Conservation (phyloP, 1,140 invertebrate species). For the Drosophila saltans region DNA sequence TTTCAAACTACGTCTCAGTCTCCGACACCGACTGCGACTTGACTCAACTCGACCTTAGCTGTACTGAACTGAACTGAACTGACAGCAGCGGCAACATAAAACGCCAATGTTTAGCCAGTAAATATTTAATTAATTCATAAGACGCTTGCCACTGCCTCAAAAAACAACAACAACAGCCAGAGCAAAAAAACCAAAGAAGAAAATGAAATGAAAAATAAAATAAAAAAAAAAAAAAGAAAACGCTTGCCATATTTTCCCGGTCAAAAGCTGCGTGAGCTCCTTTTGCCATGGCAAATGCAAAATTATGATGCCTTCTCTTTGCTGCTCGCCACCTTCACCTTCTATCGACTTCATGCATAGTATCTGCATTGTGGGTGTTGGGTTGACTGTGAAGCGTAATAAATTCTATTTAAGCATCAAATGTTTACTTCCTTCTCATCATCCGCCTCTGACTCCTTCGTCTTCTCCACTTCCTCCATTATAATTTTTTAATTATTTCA, state of each 20-base stretch:
- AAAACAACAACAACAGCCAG: not conserved
- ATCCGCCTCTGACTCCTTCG: not conserved
- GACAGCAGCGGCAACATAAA: conserved; percentile 50
- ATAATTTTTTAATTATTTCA: conserved; percentile 59
- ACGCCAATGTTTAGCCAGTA: conserved; percentile 70
- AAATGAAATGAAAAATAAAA: conserved; percentile 6
- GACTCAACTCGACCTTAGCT: not conserved
- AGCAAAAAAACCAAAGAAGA: conserved; percentile 32
- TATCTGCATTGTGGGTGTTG: conserved; percentile 25
- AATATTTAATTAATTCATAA: conserved; percentile 81
- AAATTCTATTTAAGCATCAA: conserved; percentile 63
- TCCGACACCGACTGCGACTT: not conserved
- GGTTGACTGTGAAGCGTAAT: conserved; percentile 57
- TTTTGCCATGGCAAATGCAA: conserved; percentile 57
- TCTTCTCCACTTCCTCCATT: conserved; percentile 9
- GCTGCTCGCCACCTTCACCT: not conserved
- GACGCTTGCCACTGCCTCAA: conserved; percentile 7
- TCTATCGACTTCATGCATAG: not conserved
- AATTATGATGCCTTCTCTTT: conserved; percentile 59
- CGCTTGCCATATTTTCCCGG: conserved; percentile 26
- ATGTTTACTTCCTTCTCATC: conserved; percentile 31
- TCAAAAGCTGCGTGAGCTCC: conserved; percentile 30
- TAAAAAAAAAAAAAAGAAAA: conserved; percentile 13
- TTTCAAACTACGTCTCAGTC: conserved; percentile 4
- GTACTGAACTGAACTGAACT: not conserved